Evolutionary conservation across 35 echinoderm and acorn worm species (phyloP).

Genomic region (Ophiothrix spiculata): DNA sequence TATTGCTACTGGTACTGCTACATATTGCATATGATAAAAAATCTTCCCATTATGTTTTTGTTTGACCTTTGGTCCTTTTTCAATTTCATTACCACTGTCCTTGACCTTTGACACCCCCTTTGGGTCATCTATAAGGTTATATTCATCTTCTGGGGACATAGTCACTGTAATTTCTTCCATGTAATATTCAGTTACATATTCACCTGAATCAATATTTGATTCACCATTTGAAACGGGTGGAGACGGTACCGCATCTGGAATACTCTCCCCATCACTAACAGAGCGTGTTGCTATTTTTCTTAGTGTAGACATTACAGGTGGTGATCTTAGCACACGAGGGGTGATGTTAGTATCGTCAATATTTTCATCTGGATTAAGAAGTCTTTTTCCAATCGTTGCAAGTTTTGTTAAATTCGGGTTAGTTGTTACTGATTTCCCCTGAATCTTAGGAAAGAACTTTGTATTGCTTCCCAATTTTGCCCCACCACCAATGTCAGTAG

Average conservation of each 20-base stretch:
- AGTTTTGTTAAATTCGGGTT: neutral
- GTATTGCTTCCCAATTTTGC: neutral
- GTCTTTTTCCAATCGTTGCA: neutral
- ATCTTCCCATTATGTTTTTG: neutral
- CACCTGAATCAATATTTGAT: neutral
- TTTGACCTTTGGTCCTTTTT: neutral
- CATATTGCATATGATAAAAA: constrained; percentile 31
- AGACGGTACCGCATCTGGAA: neutral
- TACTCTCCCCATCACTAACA: neutral
- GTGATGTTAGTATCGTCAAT: neutral
- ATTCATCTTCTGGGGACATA: neutral
- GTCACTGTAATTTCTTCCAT: neutral
- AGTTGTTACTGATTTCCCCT: too few species aligned
- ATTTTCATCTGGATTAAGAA: neutral
- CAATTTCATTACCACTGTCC: too few species aligned
- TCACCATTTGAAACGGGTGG: neutral
- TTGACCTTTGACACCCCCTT: neutral
- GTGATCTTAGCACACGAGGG: neutral
- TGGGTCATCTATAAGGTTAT: neutral
- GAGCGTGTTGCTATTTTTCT: neutral
- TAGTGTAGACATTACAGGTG: neutral
- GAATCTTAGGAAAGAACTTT: neutral
- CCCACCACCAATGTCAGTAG: neutral
- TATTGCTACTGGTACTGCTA: constrained; percentile 52
- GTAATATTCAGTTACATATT: neutral